These are phyloP conservation scores for Cydia fagiglandana DNA, from an alignment of 1,140 invertebrate genomes.

Conservation along the genomic window DNA sequence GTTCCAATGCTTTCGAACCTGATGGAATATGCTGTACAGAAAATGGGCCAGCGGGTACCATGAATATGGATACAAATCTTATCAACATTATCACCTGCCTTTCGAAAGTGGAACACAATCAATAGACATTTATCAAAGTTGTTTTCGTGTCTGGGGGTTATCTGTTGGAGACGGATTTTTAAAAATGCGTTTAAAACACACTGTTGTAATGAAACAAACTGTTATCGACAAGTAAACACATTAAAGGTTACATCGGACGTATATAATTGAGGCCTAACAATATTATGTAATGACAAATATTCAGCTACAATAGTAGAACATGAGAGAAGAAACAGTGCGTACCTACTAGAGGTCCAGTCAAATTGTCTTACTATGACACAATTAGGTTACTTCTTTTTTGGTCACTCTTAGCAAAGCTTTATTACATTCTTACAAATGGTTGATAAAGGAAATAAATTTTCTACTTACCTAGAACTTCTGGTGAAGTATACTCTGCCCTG, in stretches of 20 bases:
- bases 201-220: neutral
- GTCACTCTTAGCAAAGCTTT: too few species aligned
- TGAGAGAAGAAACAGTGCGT: neutral
- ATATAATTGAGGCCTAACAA: neutral
- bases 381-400: too few species aligned
- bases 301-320: neutral
- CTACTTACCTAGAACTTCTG: too few species aligned
- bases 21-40: neutral
- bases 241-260: neutral
- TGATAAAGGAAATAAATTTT: too few species aligned
- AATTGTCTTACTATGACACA: too few species aligned
- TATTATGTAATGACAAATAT: too few species aligned
- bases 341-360: too few species aligned
- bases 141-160: neutral
- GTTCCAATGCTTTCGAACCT: neutral
- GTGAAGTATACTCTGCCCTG: too few species aligned
- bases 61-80: conserved; percentile 6
- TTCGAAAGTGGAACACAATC: neutral
- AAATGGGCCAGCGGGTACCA: neutral
- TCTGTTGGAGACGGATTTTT: neutral
- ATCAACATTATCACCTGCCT: neutral
- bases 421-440: too few species aligned
- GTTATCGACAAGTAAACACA: conserved; percentile 8
- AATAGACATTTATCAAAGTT: neutral
- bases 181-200: neutral